These are phyloP conservation scores for Chymomyza caudatula DNA, from an alignment of 2,888 invertebrate species.

Conservation along the genomic window DNA sequence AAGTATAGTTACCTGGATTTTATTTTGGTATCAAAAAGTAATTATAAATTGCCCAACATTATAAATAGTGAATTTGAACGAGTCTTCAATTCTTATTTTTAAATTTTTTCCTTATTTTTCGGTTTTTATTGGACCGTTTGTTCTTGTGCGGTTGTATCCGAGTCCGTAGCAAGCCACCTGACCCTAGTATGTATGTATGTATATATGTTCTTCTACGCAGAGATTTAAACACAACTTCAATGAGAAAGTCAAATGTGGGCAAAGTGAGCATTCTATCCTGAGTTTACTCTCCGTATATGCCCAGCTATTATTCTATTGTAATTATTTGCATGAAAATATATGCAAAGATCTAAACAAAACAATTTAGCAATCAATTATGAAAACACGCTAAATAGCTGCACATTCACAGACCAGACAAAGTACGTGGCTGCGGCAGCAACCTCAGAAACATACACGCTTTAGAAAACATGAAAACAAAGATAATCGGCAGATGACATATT, in stretches of 20 bases:
- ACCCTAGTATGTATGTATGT: too few species aligned
- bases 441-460: slow-evolving; percentile 28
- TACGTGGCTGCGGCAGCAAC: slow-evolving; percentile 46
- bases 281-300: not conserved
- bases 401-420: slow-evolving; percentile 6
- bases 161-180: too few species aligned
- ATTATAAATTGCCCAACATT: too few species aligned
- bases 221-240: too few species aligned
- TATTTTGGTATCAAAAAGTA: too few species aligned
- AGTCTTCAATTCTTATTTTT: too few species aligned
- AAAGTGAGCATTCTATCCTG: slow-evolving; percentile 42
- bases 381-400: slow-evolving; percentile 69
- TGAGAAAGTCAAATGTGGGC: slow-evolving; percentile 38
- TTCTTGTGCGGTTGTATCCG: too few species aligned
- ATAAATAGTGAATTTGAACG: too few species aligned
- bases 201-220: too few species aligned
- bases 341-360: slow-evolving; percentile 72
- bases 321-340: slow-evolving; percentile 72
- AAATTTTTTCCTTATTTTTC: too few species aligned
- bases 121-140: too few species aligned
- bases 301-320: slow-evolving; percentile 65
- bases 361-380: slow-evolving; percentile 73
- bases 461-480: slow-evolving; percentile 22
- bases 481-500: slow-evolving; percentile 53
- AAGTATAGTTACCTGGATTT: too few species aligned